phyloP scores from a whole-genome alignment of 2,888 invertebrate genomes.

The Exephanes ischioxanthus region DNA sequence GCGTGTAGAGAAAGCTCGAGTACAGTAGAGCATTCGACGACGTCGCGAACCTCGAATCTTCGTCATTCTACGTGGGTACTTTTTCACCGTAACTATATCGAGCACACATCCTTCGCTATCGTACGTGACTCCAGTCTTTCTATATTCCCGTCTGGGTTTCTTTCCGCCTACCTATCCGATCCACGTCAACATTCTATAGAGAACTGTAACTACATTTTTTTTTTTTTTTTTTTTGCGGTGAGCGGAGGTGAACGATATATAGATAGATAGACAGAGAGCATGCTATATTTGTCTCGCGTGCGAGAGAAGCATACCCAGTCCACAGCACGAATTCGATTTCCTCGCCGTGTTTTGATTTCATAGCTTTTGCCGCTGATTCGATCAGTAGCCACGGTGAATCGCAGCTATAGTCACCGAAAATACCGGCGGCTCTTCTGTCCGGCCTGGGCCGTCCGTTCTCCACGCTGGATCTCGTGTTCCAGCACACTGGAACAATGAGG shows the following conservation, averaged over 20 bases:
- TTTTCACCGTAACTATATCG: background rate
- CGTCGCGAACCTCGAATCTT: slow-evolving; percentile 9
- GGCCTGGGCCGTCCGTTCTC: slow-evolving; percentile 83
- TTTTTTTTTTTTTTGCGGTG: background rate
- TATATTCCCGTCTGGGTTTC: slow-evolving; percentile 9
- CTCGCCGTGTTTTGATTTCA: slow-evolving; percentile 93
- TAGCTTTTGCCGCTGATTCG: slow-evolving; percentile 94
- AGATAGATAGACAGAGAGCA: slow-evolving; percentile 34
- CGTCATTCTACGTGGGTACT: slow-evolving; percentile 12
- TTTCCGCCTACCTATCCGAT: slow-evolving; percentile 13
- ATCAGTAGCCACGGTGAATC: slow-evolving; percentile 96
- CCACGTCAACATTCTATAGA: slow-evolving; percentile 52
- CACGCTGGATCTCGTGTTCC: slow-evolving; percentile 86
- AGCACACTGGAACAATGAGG: slow-evolving; percentile 86
- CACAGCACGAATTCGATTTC: slow-evolving; percentile 97
- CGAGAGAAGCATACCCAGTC: slow-evolving; percentile 91
- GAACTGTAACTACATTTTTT: slow-evolving; percentile 37
- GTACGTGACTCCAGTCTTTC: slow-evolving; percentile 53
- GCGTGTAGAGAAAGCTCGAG: slow-evolving; percentile 29
- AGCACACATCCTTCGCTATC: slow-evolving; percentile 14
- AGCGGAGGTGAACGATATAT: slow-evolving; percentile 9
- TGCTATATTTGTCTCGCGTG: slow-evolving; percentile 50
- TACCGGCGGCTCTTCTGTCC: slow-evolving; percentile 88
- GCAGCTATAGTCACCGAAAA: slow-evolving; percentile 93
- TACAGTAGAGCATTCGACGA: background rate